Evolutionary conservation across 2,113 vertebrate species (phyloP).

Genomic region (Aleadryas rufinucha): DNA sequence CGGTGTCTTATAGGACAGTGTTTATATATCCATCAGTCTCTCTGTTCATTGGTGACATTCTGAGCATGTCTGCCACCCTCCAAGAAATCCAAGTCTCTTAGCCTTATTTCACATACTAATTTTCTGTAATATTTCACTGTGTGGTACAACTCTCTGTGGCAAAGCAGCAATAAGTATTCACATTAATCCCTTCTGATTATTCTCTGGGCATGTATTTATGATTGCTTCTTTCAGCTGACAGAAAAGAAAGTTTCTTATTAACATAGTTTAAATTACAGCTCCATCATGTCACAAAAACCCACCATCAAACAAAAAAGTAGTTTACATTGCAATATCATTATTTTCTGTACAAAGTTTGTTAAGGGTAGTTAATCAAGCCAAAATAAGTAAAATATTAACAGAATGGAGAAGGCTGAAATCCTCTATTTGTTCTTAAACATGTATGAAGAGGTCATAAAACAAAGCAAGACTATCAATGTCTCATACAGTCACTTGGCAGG

Average conservation of each 20-base stretch:
- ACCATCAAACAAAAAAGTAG: background rate
- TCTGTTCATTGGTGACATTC: background rate
- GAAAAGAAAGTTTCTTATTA: constrained; percentile 4
- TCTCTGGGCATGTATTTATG: constrained; percentile 7
- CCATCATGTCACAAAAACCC: background rate
- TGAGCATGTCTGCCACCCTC: background rate
- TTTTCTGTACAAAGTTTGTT: background rate
- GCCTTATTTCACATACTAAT: background rate
- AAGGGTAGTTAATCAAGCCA: background rate
- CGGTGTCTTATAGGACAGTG: background rate
- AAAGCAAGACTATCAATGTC: background rate
- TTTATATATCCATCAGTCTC: background rate
- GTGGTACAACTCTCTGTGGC: background rate
- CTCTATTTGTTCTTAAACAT: constrained; percentile 5
- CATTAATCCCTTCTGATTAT: background rate
- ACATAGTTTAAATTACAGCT: background rate
- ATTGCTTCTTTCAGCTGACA: constrained; percentile 16
- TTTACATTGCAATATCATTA: background rate
- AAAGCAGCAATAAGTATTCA: background rate
- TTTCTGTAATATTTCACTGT: background rate
- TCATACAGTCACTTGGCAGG: background rate
- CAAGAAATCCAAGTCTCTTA: background rate
- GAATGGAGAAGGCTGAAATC: background rate
- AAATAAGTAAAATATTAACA: background rate
- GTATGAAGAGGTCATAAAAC: background rate